Evolutionary conservation across 2,797 vertebrate species (phyloP), one percentile per base, ranked within the genome.

Genomic region (Catamblyrhynchus diadema): DNA sequence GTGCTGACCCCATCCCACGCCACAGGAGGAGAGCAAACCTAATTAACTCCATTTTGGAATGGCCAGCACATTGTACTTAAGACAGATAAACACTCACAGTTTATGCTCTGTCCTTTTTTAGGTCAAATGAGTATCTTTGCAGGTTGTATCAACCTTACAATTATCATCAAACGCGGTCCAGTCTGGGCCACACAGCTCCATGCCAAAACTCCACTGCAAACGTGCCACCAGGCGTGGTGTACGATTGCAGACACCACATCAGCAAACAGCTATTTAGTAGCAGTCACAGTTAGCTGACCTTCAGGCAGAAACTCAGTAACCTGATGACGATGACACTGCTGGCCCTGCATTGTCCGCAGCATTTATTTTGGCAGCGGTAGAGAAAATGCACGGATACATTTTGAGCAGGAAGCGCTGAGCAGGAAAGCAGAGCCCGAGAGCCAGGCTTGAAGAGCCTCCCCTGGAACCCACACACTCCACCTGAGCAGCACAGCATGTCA

Each of bases 271-370:
- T 75, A 45, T 72, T 84, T 47, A 91, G 81, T 69, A 84, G 84
- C 86, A 88, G 48, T 16, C 83, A 42, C 86, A 86, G 62, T 41
- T n/a, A 86, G 81, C 78, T 85, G 95, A 94, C 94, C 95, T 93
- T 93, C 88, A 91, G 71, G 74, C 81, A 90, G 92, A 96, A 94
- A 83, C 41, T 72, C 74, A 62, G 86, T 69, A 96, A 91, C 91
- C 81, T 23, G 14, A 67, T 20, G 73, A 86, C 44, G 77, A 86
- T 90, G 83, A 93, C 86, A 90, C 61, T 65, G 56, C 86, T 53
- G 73, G 84, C 81, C 74, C 86, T 51, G 80, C 69, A 73, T 18
- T 25, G 45, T 53, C 90, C 10, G 79, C 71, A 66, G 90, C 90
- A 75, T 96, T 94, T 92, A 59, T 84, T 90, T 81, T 95, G 91